Conservation (phyloP, 1,140 invertebrate species). For the Drosophila trapezifrons region DNA sequence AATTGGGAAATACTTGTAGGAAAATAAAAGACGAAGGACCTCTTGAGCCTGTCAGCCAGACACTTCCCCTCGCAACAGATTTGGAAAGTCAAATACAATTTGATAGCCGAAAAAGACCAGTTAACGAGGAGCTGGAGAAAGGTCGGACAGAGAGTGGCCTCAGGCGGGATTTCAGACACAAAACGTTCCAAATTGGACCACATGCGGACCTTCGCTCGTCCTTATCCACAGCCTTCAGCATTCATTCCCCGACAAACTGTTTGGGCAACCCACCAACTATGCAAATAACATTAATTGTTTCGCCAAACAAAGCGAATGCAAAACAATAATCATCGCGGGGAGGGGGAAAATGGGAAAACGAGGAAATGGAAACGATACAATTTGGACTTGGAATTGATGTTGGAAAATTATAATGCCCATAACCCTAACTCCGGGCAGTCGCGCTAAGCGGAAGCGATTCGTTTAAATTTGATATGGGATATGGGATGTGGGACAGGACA, state of each 20-base stretch:
- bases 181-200: conserved; percentile 54
- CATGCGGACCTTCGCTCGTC: conserved; percentile 50
- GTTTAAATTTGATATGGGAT: conserved; percentile 82
- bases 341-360: conserved; percentile 49
- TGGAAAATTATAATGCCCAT: conserved; percentile 65
- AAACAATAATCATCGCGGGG: conserved; percentile 57
- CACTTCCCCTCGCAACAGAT: conserved; percentile 57
- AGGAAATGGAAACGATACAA: conserved; percentile 69
- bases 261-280: conserved; percentile 61
- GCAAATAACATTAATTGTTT: conserved; percentile 83
- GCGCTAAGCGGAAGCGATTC: conserved; percentile 61
- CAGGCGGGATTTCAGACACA: conserved; percentile 20
- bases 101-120: conserved; percentile 62
- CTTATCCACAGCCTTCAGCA: conserved; percentile 1
- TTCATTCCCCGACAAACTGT: conserved; percentile 13
- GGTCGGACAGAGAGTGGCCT: conserved; percentile 32
- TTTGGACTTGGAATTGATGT: conserved; percentile 54
- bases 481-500: conserved; percentile 42
- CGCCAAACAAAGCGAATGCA: conserved; percentile 66
- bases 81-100: conserved; percentile 80
- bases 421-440: conserved; percentile 75
- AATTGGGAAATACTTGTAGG: conserved; percentile 28
- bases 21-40: conserved; percentile 29
- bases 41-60: conserved; percentile 68
- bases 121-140: conserved; percentile 38